Base-by-base conservation (phyloP, 2,797 vertebrate species). In the Uromys caudimaculatus region DNA sequence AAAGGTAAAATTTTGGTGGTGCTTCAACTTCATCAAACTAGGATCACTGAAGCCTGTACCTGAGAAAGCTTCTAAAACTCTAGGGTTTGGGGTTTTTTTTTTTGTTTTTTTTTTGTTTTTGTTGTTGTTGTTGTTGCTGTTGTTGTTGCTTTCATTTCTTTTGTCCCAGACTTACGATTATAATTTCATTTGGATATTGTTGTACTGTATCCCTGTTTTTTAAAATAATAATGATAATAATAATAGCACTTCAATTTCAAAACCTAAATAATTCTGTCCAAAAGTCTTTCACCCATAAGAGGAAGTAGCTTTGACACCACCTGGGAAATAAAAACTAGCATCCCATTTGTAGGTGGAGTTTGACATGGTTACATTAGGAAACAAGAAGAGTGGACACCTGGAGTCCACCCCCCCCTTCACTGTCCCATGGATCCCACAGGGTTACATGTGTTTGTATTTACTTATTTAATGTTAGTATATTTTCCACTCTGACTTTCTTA, bases 1-100 rank as follows among this genome's bases (percentile, higher is more conserved):
- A 47, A 92, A 97, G 92, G 89, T 94, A 69, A 52, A 92, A 79
- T 76, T 64, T n/a, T 67, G 73, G 75, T 89, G 8, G 44, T 1
- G 8, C 35, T n/a, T 47, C 90, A 75, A 9, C 32, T 77, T 83
- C 38, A 24, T 75, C 58, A 89, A 52, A 47, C 17, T 0, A 24
- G 52, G 50, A 38, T 19, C 29, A 9, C 19, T 3, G 2, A 0
- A 6, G 14, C 35, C 12, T 29, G 1, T 75, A 71, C 88, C 79
- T 89, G 71, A 67, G 12, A 7, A 14, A 38, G 4, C 32, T 11
- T 10, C n/a, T 32, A 92, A 47, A 16, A 9, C 29, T 64, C 64
- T 77, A 10, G 10, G 1, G 16, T 7, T n/a, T 17, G 52, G 4
- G 8, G 2, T 24, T 60, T 60, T 60, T 58, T 58, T 60, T 67